Evolutionary conservation across 2,888 invertebrate species (phyloP).

Genomic region (Aquatica leii): DNA sequence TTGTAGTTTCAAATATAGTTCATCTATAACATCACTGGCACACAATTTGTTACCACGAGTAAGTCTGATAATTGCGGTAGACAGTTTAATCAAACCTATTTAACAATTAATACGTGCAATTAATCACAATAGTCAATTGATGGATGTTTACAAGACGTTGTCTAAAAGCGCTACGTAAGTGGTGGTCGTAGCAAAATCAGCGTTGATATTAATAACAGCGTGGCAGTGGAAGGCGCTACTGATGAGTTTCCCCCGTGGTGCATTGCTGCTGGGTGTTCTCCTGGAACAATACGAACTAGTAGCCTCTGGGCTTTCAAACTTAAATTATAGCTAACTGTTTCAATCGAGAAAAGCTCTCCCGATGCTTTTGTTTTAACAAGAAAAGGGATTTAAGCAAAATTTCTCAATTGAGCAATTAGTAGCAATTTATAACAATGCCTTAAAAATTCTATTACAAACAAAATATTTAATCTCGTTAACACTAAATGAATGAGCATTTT

Average conservation of each 20-base stretch:
- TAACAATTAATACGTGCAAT: slow-evolving; percentile 33
- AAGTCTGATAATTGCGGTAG: slow-evolving; percentile 28
- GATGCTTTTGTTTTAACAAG: no score
- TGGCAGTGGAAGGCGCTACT: slow-evolving; percentile 26
- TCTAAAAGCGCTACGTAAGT: slow-evolving; percentile 45
- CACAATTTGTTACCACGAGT: slow-evolving; percentile 36
- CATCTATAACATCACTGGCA: slow-evolving; percentile 38
- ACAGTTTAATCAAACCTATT: slow-evolving; percentile 27
- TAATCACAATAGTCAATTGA: slow-evolving; percentile 40
- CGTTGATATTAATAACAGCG: slow-evolving; percentile 26
- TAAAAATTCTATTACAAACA: no score
- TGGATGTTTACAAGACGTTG: slow-evolving; percentile 25
- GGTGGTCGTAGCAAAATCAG: slow-evolving; percentile 41
- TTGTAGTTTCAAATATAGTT: slow-evolving; percentile 33
- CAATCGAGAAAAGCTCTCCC: slow-evolving; percentile 21
- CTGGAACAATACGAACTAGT: slow-evolving; percentile 64
- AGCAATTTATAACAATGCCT: no score
- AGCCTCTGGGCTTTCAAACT: slow-evolving; percentile 22
- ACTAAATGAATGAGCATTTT: no score
- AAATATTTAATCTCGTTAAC: no score
- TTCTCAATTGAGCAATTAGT: no score
- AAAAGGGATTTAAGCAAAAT: no score
- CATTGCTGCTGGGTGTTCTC: slow-evolving; percentile 88
- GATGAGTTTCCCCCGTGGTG: slow-evolving; percentile 70
- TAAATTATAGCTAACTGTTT: slow-evolving; percentile 24